Percentiles rank a stretch among this genome's conserved stretches.
These are phyloP conservation scores for Zaprionus africanus DNA, from an alignment of 1,140 invertebrate species.

Conservation along the genomic window DNA sequence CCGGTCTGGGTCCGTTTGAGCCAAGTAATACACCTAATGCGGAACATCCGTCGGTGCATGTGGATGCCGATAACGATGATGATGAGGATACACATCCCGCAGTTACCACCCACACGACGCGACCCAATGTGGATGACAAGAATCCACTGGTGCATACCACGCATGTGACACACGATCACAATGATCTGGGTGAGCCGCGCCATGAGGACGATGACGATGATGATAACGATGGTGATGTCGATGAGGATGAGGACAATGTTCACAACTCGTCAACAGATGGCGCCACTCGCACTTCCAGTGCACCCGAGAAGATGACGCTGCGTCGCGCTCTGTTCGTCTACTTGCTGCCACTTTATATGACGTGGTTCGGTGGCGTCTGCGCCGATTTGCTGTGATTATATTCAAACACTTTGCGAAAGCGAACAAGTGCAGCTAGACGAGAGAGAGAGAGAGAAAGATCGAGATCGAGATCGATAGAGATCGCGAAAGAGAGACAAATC, in stretches of 20 bases:
- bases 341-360: slow-evolving; percentile 91
- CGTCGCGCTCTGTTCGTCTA: slow-evolving; percentile 89
- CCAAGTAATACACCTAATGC: slow-evolving; percentile 78
- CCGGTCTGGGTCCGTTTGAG: slow-evolving; percentile 83
- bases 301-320: slow-evolving; percentile 85
- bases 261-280: slow-evolving; percentile 40
- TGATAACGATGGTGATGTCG: slow-evolving; percentile 26
- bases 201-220: slow-evolving; percentile 45
- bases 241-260: slow-evolving; percentile 34
- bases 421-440: slow-evolving; percentile 41
- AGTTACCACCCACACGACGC: slow-evolving; percentile 59
- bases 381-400: slow-evolving; percentile 91
- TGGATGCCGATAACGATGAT: slow-evolving; percentile 67
- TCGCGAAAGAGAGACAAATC: slow-evolving; percentile 27
- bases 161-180: slow-evolving; percentile 59
- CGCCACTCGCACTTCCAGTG: slow-evolving; percentile 50
- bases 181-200: slow-evolving; percentile 54
- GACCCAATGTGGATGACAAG: slow-evolving; percentile 68
- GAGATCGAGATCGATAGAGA: slow-evolving; percentile 16
- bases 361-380: slow-evolving; percentile 92
- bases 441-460: background rate
- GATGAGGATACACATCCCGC: slow-evolving; percentile 65
- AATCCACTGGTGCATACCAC: slow-evolving; percentile 60
- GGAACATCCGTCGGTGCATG: slow-evolving; percentile 64
- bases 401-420: slow-evolving; percentile 42